Evolutionary conservation across 2,888 invertebrate genomes (phyloP), one percentile per base, ranked within the genome.

Genomic region (Allophyes oxyacanthae): DNA sequence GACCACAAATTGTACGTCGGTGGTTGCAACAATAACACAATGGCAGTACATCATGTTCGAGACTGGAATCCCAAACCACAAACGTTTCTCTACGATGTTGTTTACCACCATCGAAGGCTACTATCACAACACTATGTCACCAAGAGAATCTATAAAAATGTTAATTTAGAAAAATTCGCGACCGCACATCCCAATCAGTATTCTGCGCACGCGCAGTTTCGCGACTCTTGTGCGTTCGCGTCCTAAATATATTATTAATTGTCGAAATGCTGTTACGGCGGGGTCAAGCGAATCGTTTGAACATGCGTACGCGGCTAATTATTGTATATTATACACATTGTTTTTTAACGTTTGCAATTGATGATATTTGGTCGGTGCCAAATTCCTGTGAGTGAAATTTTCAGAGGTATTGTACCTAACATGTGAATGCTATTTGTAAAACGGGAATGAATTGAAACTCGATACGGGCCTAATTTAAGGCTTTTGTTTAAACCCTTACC

Each of bases 221-320:
- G 82, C 83, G 77, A 79, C 67, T 77, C 72, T 65, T 56, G 59
- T 36, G 60, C 66, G 78, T 60, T 77, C 79, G 84, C 82, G 78
- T 54, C 75, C 83, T 75, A 78, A 82, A 83, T 83, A 76, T 60
- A 45, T 55, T 65, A 83, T 77, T 75, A 74, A 81, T 82, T 81
- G 81, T 72, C 73, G 81, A 78, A 83, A 83, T 74, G 50, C 55
- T 25, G 33, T 15, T 34, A 6, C 6, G 36, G 63, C 64, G 66
- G 77, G 84, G 79, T 78, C 78, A 77, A 55, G 11, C 45, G 52
- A 42, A 62, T 55, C 57, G 51, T 74, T 72, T 57, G 45, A 43
- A 69, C 37, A 58, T 37, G 13, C 32, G 9, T 28, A 46, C 56
- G 50, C 34, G 14, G 9, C 30, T 64, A 66, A 74, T 77, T 64